Percentiles rank a stretch among this genome's conserved stretches.
These are phyloP conservation scores for Festucalex cinctus DNA, from an alignment of 2,113 vertebrate species.

Conservation along the genomic window DNA sequence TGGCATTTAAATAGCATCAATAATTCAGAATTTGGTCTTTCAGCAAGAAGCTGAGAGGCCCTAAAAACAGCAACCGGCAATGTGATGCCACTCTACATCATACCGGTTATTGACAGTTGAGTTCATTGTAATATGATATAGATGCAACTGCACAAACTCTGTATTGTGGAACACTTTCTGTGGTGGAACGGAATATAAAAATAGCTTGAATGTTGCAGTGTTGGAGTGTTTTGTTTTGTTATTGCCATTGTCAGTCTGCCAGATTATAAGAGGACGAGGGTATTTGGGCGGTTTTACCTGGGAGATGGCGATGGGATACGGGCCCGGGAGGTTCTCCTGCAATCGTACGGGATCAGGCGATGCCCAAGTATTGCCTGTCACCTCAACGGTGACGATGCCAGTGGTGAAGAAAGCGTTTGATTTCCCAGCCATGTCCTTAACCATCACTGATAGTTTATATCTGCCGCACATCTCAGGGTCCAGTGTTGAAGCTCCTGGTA, in stretches of 20 bases:
- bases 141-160: constrained; percentile 23
- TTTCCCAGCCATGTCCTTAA: constrained; percentile 78
- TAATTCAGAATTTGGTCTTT: constrained; percentile 63
- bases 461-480: constrained; percentile 68
- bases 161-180: too few relatives aligned
- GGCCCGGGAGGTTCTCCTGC: constrained; percentile 74
- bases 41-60: constrained; percentile 41
- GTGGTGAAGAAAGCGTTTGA: constrained; percentile 72
- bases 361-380: constrained; percentile 75
- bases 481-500: constrained; percentile 69
- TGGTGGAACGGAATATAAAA: not conserved
- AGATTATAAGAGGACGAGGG: not conserved
- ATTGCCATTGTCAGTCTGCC: too few relatives aligned
- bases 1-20: constrained; percentile 55
- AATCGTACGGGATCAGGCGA: constrained; percentile 71
- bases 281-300: constrained; percentile 68
- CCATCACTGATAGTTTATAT: constrained; percentile 76
- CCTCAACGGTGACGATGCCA: constrained; percentile 69
- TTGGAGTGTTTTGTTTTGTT: not conserved
- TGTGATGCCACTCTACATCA: constrained; percentile 37
- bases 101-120: constrained; percentile 35
- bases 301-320: constrained; percentile 74
- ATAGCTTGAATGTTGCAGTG: not conserved
- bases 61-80: constrained; percentile 55
- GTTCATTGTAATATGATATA: constrained; percentile 41